Evolutionary conservation across 2,113 vertebrate species (phyloP).

Genomic region (Hippocampus abdominalis): DNA sequence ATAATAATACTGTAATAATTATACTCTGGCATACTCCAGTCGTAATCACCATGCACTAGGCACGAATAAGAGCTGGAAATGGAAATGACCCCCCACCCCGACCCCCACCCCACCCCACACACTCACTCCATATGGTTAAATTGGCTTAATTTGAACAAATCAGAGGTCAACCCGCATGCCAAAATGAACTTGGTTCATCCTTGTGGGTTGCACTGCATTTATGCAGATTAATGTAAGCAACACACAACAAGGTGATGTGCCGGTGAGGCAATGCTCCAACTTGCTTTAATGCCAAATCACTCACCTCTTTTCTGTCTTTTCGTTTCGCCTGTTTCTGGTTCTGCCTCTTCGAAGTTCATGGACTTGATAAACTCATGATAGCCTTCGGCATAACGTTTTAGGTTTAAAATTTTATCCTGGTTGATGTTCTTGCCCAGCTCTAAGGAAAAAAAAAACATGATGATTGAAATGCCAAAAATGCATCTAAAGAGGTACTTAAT

Average conservation of each 20-base stretch:
- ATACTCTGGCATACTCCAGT: no score
- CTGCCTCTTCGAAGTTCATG: constrained; percentile 20
- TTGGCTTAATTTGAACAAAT: neutral
- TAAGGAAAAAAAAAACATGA: constrained; percentile 33
- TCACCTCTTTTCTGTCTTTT: constrained; percentile 40
- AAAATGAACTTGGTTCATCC: neutral
- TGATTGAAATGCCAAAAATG: neutral
- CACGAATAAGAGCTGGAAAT: no score
- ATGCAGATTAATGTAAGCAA: neutral
- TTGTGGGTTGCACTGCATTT: neutral
- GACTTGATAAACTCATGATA: constrained; percentile 58
- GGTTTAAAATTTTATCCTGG: constrained; percentile 63
- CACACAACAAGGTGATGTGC: neutral
- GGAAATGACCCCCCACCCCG: no score
- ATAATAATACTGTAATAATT: no score
- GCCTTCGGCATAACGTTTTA: constrained; percentile 65
- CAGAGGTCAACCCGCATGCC: neutral
- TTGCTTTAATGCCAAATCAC: neutral
- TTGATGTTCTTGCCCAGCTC: constrained; percentile 75
- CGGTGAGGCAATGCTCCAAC: neutral
- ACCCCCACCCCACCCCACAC: no score
- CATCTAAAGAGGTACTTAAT: neutral
- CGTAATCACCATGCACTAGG: no score
- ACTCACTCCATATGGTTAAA: no score
- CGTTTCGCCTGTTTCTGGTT: neutral